These are phyloP conservation scores for Drosophila limbata DNA, from an alignment of 2,888 invertebrate genomes.

Conservation along the genomic window DNA sequence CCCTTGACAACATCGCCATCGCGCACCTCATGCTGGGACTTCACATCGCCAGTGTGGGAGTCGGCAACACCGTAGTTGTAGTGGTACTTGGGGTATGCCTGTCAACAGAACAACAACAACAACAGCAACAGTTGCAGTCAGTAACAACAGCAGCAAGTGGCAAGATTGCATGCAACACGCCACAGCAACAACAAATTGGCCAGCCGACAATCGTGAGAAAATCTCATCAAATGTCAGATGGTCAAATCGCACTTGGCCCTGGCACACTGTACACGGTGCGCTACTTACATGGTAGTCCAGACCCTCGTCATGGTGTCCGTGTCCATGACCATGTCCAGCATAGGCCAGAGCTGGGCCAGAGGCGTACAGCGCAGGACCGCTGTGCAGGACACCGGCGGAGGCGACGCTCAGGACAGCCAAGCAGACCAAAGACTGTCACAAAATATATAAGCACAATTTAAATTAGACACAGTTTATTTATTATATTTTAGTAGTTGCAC, in stretches of 20 bases:
- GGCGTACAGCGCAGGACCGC: conserved; percentile 80
- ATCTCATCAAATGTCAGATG: conserved; percentile 61
- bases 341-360: conserved; percentile 74
- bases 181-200: conserved; percentile 31
- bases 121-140: conserved; percentile 10
- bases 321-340: conserved; percentile 73
- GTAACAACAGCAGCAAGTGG: background rate
- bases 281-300: conserved; percentile 85
- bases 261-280: conserved; percentile 9
- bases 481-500: background rate
- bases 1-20: conserved; percentile 86
- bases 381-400: conserved; percentile 84
- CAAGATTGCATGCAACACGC: conserved; percentile 59
- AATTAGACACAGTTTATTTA: conserved; percentile 24
- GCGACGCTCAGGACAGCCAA: conserved; percentile 85
- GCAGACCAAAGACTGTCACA: conserved; percentile 83
- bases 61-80: conserved; percentile 86
- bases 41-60: conserved; percentile 85
- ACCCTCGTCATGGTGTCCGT: conserved; percentile 80
- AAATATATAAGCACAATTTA: conserved; percentile 36
- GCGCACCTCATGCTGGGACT: conserved; percentile 85
- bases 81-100: conserved; percentile 85
- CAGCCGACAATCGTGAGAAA: conserved; percentile 44
- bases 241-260: conserved; percentile 35
- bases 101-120: conserved; percentile 8